Percentiles rank a stretch among this genome's conserved stretches.
Conservation (phyloP, 2,113 vertebrate species). For the Ceratotherium simum region DNA sequence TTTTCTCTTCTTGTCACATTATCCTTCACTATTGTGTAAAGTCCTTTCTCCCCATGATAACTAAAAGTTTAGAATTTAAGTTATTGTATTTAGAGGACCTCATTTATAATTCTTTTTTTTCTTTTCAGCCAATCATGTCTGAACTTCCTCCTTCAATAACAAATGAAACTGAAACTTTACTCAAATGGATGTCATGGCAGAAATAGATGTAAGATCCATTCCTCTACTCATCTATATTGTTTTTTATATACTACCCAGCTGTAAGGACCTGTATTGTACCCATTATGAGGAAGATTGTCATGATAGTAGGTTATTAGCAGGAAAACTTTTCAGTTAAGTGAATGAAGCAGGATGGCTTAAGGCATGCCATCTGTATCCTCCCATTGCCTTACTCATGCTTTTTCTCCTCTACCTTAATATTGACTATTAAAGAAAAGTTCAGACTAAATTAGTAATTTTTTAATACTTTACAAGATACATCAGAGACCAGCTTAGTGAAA, state of each 20-base stretch:
- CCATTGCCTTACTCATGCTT: not conserved
- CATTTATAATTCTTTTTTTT: not conserved
- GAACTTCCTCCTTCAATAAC: slow-evolving; percentile 81
- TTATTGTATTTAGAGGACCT: not conserved
- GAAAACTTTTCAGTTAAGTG: slow-evolving; percentile 37
- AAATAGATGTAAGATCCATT: slow-evolving; percentile 36
- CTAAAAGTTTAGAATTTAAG: not conserved
- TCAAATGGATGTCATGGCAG: slow-evolving; percentile 47
- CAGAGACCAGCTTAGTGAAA: not conserved
- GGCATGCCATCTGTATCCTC: not conserved
- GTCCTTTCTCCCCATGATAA: not conserved
- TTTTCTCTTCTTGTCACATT: slow-evolving; percentile 17
- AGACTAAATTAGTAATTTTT: not conserved
- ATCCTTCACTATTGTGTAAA: not conserved
- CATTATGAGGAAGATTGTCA: not conserved
- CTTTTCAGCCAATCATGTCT: slow-evolving; percentile 78
- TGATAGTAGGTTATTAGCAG: not conserved
- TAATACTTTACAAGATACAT: not conserved
- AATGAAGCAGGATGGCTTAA: not conserved
- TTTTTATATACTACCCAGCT: not conserved
- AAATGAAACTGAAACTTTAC: slow-evolving; percentile 70
- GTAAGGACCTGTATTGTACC: not conserved
- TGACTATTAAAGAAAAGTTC: not conserved
- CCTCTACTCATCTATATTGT: not conserved
- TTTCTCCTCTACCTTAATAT: slow-evolving; percentile 19